Evolutionary conservation across 2,888 invertebrate species (phyloP).

Genomic region (Hydriomena furcata): DNA sequence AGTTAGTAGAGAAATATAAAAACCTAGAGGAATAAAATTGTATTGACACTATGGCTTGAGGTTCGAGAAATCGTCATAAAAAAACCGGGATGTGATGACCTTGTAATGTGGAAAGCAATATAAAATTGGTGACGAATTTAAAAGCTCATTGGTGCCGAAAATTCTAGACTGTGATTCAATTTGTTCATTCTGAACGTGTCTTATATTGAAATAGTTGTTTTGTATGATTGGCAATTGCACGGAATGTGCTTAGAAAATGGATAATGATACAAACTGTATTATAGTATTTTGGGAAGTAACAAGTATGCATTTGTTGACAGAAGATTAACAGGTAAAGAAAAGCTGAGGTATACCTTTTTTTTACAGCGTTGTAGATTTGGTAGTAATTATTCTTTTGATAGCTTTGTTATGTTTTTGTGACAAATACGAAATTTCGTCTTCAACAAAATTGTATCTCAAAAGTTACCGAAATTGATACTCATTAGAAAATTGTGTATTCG

Average conservation of each 20-base stretch:
- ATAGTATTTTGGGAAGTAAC: conserved; percentile 47
- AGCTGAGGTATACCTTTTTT: conserved; percentile 47
- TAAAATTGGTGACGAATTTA: conserved; percentile 77
- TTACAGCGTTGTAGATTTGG: conserved; percentile 63
- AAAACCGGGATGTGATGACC: conserved; percentile 55
- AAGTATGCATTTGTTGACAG: conserved; percentile 70
- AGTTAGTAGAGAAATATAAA: conserved; percentile 63
- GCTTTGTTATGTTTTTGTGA: conserved; percentile 67
- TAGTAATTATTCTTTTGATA: conserved; percentile 62
- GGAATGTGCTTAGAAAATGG: conserved; percentile 54
- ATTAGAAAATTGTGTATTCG: conserved; percentile 49
- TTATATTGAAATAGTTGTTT: conserved; percentile 83
- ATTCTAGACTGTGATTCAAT: conserved; percentile 83
- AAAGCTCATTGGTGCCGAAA: conserved; percentile 82
- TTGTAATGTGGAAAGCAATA: conserved; percentile 57
- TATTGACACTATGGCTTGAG: conserved; percentile 71
- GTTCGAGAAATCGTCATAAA: conserved; percentile 56
- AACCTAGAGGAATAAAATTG: conserved; percentile 62
- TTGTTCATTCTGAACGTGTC: conserved; percentile 82
- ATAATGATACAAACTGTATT: conserved; percentile 52
- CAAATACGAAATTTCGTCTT: conserved; percentile 45
- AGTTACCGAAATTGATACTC: conserved; percentile 34
- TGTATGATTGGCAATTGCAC: conserved; percentile 77
- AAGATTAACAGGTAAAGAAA: conserved; percentile 46
- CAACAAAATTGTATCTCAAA: conserved; percentile 23